phyloP scores from a whole-genome alignment of 1,140 invertebrate genomes.

The Formica selysi region DNA sequence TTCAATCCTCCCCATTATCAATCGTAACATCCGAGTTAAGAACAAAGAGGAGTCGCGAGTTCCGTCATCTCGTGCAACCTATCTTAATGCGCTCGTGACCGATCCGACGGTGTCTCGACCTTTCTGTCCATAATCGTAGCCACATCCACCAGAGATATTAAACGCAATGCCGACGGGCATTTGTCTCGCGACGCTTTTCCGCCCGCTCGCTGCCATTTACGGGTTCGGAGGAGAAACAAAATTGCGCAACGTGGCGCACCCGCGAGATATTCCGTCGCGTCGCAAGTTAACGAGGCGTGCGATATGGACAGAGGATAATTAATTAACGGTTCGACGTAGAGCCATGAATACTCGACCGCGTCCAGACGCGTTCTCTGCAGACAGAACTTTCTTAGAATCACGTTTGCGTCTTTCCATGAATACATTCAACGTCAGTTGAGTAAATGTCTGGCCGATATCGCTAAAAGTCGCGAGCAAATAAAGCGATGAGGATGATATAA shows the following conservation, averaged over 20 bases:
- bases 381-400: constrained; percentile 59
- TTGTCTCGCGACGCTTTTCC: constrained; percentile 25
- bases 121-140: constrained; percentile 13
- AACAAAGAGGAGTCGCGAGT: neutral
- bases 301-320: constrained; percentile 58
- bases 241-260: constrained; percentile 43
- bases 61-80: neutral
- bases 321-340: constrained; percentile 55
- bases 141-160: constrained; percentile 17
- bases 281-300: constrained; percentile 60
- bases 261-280: constrained; percentile 29
- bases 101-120: constrained; percentile 11
- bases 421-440: neutral
- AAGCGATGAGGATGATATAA: neutral
- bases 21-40: constrained; percentile 2
- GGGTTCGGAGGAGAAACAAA: constrained; percentile 37
- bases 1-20: constrained; percentile 15
- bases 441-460: neutral
- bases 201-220: constrained; percentile 49
- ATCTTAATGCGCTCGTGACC: constrained; percentile 10
- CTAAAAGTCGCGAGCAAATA: neutral
- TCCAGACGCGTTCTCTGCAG: constrained; percentile 39
- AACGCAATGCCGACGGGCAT: constrained; percentile 30
- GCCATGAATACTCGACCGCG: constrained; percentile 9
- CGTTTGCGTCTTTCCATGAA: constrained; percentile 23